Conservation (phyloP, 2,113 vertebrate genomes). For the Sprattus sprattus region DNA sequence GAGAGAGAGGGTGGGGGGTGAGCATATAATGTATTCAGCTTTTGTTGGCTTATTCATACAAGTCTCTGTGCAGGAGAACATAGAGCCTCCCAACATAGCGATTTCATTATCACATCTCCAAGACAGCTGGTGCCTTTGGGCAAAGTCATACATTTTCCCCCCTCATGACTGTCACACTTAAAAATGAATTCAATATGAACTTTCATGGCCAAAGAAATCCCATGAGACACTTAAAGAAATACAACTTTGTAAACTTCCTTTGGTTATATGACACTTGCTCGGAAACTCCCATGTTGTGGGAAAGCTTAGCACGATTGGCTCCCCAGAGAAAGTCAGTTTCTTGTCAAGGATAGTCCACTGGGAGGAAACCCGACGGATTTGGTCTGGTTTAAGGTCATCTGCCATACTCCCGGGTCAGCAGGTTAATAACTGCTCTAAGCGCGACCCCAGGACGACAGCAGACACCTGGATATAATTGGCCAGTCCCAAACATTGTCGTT, state of each 20-base stretch:
- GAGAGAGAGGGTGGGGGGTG: not conserved
- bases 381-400: slow-evolving; percentile 47
- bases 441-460: slow-evolving; percentile 29
- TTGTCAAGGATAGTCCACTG: not conserved
- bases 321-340: not conserved
- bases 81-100: not conserved
- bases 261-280: not conserved
- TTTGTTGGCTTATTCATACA: slow-evolving; percentile 6
- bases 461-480: slow-evolving; percentile 53
- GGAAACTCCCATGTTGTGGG: not conserved
- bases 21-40: not conserved
- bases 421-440: slow-evolving; percentile 44
- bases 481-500: slow-evolving; percentile 33
- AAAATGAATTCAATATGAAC: not conserved
- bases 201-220: slow-evolving; percentile 40
- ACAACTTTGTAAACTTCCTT: not conserved
- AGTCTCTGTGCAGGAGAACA: not conserved
- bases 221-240: not conserved
- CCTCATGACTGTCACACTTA: not conserved
- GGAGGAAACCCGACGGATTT: not conserved
- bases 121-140: slow-evolving; percentile 6
- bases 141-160: not conserved
- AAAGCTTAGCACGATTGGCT: not conserved
- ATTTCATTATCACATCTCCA: not conserved
- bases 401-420: slow-evolving; percentile 40